These are phyloP conservation scores for Clunio marinus DNA, from an alignment of 2,888 invertebrate species.

Conservation along the genomic window DNA sequence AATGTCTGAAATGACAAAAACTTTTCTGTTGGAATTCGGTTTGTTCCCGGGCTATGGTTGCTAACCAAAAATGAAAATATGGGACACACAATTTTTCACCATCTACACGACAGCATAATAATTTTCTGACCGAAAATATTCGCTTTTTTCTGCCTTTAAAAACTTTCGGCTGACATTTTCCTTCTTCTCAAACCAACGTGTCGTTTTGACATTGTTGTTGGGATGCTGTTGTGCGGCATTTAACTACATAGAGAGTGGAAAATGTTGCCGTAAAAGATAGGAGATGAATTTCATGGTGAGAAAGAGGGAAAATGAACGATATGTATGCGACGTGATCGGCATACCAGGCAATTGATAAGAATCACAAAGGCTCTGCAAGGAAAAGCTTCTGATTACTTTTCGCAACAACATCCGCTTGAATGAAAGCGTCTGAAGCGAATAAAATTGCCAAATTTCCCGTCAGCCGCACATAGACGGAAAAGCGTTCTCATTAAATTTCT, in stretches of 20 bases:
- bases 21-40: too few relatives aligned
- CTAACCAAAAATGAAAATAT: background rate
- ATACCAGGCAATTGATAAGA: constrained; percentile 16
- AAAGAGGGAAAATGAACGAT: constrained; percentile 19
- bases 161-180: background rate
- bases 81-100: constrained; percentile 15
- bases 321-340: constrained; percentile 23
- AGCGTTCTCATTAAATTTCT: constrained; percentile 20
- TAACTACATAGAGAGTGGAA: background rate
- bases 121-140: background rate
- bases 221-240: background rate
- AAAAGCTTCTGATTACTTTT: constrained; percentile 7
- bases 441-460: background rate
- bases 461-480: background rate
- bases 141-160: background rate
- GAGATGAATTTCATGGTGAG: background rate
- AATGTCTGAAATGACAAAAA: constrained; percentile 5
- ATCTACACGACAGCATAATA: constrained; percentile 17
- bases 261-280: background rate
- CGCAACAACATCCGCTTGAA: background rate
- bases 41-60: background rate
- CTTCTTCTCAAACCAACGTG: constrained; percentile 15
- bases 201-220: background rate
- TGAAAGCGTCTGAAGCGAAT: background rate
- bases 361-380: background rate